Conservation (phyloP, 2,113 vertebrate species). For the Ahaetulla prasina region DNA sequence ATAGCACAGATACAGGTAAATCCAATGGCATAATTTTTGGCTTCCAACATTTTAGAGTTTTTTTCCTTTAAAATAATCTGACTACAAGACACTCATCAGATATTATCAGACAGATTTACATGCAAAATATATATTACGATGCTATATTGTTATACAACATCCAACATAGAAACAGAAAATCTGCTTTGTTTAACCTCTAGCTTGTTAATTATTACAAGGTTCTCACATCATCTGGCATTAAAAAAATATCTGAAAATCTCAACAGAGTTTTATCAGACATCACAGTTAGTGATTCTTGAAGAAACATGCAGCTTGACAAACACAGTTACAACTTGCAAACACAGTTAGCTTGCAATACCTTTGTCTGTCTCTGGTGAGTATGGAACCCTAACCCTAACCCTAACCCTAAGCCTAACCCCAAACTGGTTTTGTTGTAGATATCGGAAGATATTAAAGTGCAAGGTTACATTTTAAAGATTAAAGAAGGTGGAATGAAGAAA, state of each 20-base stretch:
- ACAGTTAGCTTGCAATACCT: neutral
- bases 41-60: neutral
- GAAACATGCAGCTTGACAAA: neutral
- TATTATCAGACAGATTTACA: neutral
- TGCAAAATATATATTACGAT: neutral
- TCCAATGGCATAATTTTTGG: neutral
- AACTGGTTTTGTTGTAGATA: slow-evolving; percentile 13
- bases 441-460: neutral
- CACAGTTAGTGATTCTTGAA: slow-evolving; percentile 1
- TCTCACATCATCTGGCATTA: neutral
- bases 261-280: neutral
- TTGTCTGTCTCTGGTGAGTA: neutral
- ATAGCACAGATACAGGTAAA: neutral
- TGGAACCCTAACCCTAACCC: neutral
- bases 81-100: neutral
- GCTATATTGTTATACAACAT: neutral
- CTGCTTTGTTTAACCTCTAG: neutral
- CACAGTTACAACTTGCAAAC: neutral
- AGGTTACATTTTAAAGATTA: neutral
- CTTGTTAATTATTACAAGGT: neutral
- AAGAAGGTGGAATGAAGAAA: neutral
- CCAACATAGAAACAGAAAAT: neutral
- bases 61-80: neutral
- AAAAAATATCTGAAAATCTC: neutral
- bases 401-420: neutral